These are phyloP conservation scores for Phymanthus crucifer DNA, from an alignment of 92 coral and sea anemone species.

Conservation along the genomic window DNA sequence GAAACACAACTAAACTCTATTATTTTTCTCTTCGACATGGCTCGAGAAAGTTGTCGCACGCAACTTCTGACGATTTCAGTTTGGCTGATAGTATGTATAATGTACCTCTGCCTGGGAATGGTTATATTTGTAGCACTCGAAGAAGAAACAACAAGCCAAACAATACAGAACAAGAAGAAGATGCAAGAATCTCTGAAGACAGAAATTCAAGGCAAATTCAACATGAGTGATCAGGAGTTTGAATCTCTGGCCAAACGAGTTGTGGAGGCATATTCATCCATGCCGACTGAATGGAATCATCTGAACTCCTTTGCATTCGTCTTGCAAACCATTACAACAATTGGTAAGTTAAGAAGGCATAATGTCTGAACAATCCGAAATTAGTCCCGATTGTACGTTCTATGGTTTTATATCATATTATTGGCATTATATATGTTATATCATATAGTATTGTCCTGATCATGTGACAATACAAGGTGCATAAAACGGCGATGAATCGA, in stretches of 20 bases:
- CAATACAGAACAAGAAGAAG: slow-evolving; percentile 2
- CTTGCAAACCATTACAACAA: slow-evolving; percentile 36
- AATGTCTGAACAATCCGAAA: too few relatives aligned
- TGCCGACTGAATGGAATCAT: slow-evolving; percentile 14
- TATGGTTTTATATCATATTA: too few relatives aligned
- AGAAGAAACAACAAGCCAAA: slow-evolving; percentile 13
- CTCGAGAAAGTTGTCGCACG: neutral
- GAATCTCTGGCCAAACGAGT: neutral
- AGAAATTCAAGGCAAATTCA: slow-evolving; percentile 18
- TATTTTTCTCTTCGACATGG: neutral
- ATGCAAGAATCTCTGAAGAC: neutral
- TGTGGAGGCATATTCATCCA: slow-evolving; percentile 6
- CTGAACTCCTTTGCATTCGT: slow-evolving; percentile 21
- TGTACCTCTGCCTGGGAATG: slow-evolving; percentile 37
- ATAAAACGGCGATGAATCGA: too few relatives aligned
- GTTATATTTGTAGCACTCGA: slow-evolving; percentile 27
- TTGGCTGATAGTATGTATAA: slow-evolving; percentile 1
- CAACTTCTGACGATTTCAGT: slow-evolving; percentile 1
- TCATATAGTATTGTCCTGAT: too few relatives aligned
- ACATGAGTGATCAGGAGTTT: slow-evolving; percentile 18
- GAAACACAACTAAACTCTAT: neutral
- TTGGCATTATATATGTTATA: too few relatives aligned
- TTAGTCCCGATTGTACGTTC: too few relatives aligned
- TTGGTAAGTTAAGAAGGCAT: slow-evolving; percentile 27
- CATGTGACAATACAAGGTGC: too few relatives aligned